Base-by-base conservation (phyloP, 2,113 vertebrate genomes). In the Cyrtonyx montezumae region DNA sequence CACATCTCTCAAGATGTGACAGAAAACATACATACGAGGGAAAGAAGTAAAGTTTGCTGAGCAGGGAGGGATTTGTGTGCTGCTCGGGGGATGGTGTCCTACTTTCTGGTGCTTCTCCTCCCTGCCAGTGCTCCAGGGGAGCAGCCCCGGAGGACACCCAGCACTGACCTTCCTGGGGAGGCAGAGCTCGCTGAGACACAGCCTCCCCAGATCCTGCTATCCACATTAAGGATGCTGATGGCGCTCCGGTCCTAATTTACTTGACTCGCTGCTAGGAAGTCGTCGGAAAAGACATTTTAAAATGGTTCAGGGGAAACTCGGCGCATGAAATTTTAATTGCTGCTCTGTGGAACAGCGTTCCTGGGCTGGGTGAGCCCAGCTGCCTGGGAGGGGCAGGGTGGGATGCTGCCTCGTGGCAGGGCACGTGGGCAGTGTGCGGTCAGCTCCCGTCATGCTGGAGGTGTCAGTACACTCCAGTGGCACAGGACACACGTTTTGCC, bases 311-410 rank as follows among this genome's bases (percentile, higher is more conserved):
- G 92, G 96, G 94, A 94, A 96, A 88, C 95, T 90, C 93, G 56
- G 88, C 86, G 93, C 92, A 96, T 96, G 69, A 96, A 96, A 96
- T 86, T 96, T 97, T 97, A 93, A 96, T 96, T 95, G 93, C 67
- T 84, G 91, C 95, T 92, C 90, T 82, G 76, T 30, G 73, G 86
- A 95, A 94, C 37, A 22, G 91, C 63, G 73, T 58, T 87, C 74
- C 95, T 0, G 0, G 88, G 92, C 71, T 88, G 69, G 82, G 28
- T 25, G n/a, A 87, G 87, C 30, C 32, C 9, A 37, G 23, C 51
- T 86, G 80, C 91, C 88, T 23, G 46, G 53, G 70, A 18, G 8
- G 25, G 18, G 21, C 20, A 15, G 32, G 46, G 61, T 12, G 55
- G 75, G 16, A 40, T 2, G 25, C 5, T 2, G 25, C 17, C 37